Percentiles rank a stretch among this genome's conserved stretches.
Conservation (phyloP, 2,113 vertebrate genomes). For the Myotis lucifugus region DNA sequence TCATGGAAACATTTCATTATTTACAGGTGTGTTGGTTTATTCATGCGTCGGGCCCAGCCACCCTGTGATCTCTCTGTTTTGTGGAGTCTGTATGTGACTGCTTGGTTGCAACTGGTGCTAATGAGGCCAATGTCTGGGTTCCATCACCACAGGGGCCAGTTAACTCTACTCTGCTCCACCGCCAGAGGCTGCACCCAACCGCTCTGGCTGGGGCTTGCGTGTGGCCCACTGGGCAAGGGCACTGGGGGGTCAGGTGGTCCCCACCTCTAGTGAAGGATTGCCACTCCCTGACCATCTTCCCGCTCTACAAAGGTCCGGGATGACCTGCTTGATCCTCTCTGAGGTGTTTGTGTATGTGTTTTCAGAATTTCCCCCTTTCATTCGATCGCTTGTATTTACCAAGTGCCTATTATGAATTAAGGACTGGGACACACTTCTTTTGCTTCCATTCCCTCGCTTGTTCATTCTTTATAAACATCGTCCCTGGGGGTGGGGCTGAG, state of each 20-base stretch:
- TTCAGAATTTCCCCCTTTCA: background rate
- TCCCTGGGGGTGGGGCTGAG: background rate
- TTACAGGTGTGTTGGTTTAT: slow-evolving; percentile 31
- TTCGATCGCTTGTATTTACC: background rate
- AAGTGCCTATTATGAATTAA: background rate
- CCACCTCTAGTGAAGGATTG: too few species aligned
- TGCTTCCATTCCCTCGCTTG: fast-evolving
- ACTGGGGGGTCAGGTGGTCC: fast-evolving
- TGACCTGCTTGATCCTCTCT: background rate
- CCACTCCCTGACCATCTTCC: fast-evolving
- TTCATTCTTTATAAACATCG: background rate
- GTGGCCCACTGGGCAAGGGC: background rate
- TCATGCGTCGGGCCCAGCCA: background rate
- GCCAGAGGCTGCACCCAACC: fast-evolving
- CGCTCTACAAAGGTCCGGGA: background rate
- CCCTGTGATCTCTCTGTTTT: background rate
- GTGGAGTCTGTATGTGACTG: background rate
- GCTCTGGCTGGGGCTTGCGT: background rate
- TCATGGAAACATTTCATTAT: background rate
- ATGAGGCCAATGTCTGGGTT: slow-evolving; percentile 13
- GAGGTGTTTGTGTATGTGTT: background rate
- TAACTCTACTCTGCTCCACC: background rate
- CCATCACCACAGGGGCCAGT: background rate
- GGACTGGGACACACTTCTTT: background rate
- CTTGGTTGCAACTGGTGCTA: slow-evolving; percentile 21